Base-by-base conservation (phyloP, 2,888 invertebrate species). In the Nycteola revayana region DNA sequence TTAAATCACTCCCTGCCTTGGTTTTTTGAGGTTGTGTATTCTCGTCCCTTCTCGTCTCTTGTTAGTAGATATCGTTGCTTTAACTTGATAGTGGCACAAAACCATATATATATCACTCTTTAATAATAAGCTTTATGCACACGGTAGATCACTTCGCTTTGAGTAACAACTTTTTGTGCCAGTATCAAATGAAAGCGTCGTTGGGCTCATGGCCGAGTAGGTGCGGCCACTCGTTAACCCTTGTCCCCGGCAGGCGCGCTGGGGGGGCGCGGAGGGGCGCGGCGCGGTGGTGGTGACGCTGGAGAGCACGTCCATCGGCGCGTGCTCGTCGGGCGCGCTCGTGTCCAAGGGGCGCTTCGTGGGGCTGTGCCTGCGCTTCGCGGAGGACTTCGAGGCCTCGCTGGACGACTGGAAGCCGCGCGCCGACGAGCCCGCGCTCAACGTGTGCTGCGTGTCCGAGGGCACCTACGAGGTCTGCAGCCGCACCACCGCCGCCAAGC, bases 381-480 rank as follows among this genome's bases (percentile, higher is more conserved):
- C 98, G 0, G 98, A 98, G 64, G 98, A 99, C 80, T 98, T 98
- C 84, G 98, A 98, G 84, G 96, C 97, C 0, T 96, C 96, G 17
- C 89, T 98, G 60, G 98, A 98, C 72, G 98, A 98, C 77, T 98
- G 98, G 98, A 97, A 97, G 77, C 98, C 98, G 0, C 94, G 96
- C 64, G 91, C 93, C 71, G 92, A 90, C 31, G 96, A 96, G 64
- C 92, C 91, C 38, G 93, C 94, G 35, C 94, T 96, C 93, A 97
- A 97, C 75, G 90, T 97, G 25, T 98, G 99, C 83, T 95, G 97
- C 33, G 99, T 99, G n/a, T 98, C 98, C 6, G 98, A 98, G 79
- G 99, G 99, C 8, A 98, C 98, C 1, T 99, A 98, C 70, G 98
- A 99, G 88, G 97, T 99, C 2, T 98, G 97, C 85, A 97, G 96